Evolutionary conservation across 2,113 vertebrate genomes (phyloP).

Genomic region (Falcunculus frontatus): DNA sequence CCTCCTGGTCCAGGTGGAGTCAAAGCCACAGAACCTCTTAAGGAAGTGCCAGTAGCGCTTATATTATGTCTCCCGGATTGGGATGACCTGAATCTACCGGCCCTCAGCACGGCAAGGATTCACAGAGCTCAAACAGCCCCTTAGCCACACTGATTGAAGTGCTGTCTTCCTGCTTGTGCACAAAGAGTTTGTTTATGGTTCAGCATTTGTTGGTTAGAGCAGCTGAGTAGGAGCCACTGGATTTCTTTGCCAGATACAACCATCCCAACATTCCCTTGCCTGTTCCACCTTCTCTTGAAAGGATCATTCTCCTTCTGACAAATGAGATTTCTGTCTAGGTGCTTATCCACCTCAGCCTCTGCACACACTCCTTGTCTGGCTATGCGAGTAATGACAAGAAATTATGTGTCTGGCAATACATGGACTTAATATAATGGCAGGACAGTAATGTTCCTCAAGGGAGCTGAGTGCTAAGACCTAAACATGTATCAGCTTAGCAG

Average conservation of each 20-base stretch:
- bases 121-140: neutral
- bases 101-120: neutral
- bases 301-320: neutral
- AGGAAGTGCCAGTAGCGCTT: neutral
- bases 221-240: neutral
- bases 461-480: neutral
- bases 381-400: neutral
- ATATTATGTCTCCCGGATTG: neutral
- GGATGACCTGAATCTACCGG: neutral
- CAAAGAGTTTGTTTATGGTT: neutral
- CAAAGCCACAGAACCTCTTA: neutral
- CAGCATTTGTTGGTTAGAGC: neutral
- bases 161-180: neutral
- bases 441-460: neutral
- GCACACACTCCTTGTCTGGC: neutral
- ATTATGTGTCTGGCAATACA: neutral
- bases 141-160: neutral
- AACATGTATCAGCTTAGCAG: neutral
- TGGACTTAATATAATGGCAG: neutral
- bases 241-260: neutral
- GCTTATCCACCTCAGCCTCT: neutral
- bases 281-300: neutral
- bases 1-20: neutral
- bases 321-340: neutral
- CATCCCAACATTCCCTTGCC: neutral